Conservation (phyloP, 2,888 invertebrate species). For the Cheilosia impressa region DNA sequence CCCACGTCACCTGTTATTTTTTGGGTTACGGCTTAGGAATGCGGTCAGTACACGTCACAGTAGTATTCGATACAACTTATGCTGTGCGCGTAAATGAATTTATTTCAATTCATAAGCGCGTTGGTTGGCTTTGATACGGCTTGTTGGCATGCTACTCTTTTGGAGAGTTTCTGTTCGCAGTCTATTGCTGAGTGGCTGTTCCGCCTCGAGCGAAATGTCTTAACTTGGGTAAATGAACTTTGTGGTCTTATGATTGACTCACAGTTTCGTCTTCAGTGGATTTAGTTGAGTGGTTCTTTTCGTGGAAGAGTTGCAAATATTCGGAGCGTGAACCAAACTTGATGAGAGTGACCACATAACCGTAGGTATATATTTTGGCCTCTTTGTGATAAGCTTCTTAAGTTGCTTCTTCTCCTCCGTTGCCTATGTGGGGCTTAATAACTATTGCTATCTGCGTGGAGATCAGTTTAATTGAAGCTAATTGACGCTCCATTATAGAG, state of each 20-base stretch:
- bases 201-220: not conserved
- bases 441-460: no score
- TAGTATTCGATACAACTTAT: not conserved
- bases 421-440: no score
- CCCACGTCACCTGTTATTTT: not conserved
- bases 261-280: not conserved
- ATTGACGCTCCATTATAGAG: no score
- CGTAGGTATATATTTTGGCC: no score
- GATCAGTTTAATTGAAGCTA: no score
- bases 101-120: constrained; percentile 23
- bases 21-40: not conserved
- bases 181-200: not conserved
- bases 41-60: not conserved
- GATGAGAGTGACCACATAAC: no score
- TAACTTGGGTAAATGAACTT: constrained; percentile 5
- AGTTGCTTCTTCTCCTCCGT: no score
- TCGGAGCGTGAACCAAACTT: no score
- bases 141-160: not conserved
- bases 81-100: constrained; percentile 11
- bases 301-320: not conserved
- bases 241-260: not conserved
- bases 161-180: constrained; percentile 19
- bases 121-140: not conserved
- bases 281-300: not conserved
- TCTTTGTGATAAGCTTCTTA: no score